Percentiles rank a stretch among this genome's conserved stretches.
These are phyloP conservation scores for Lasiurus borealis DNA, from an alignment of 2,113 vertebrate genomes.

Conservation along the genomic window DNA sequence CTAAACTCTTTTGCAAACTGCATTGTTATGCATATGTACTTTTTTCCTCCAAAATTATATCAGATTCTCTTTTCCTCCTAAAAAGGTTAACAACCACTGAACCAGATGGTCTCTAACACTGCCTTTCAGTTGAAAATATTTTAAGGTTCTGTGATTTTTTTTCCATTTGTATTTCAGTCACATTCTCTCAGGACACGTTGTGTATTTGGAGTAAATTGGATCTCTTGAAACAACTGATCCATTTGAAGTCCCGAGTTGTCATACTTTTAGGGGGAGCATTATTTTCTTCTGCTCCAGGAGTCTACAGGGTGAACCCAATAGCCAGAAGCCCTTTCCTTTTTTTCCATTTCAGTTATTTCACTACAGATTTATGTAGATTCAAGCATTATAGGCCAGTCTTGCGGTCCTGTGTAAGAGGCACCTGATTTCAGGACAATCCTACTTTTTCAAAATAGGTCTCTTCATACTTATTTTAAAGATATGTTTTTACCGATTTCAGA, in stretches of 20 bases:
- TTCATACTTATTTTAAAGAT: too few species aligned
- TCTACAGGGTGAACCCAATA: neutral
- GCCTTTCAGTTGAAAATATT: neutral
- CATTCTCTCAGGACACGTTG: neutral
- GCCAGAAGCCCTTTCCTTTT: neutral
- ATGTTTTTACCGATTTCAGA: too few species aligned
- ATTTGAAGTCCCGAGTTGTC: neutral
- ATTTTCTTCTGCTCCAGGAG: neutral
- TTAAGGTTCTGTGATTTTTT: conserved; percentile 45
- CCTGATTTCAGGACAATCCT: neutral
- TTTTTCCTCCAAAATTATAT: neutral
- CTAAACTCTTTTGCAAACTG: neutral
- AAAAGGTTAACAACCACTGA: conserved; percentile 15
- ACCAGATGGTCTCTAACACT: neutral
- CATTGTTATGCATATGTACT: neutral
- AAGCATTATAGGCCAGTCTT: neutral
- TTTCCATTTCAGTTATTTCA: neutral
- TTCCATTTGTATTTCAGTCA: conserved; percentile 30
- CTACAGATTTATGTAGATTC: accelerated
- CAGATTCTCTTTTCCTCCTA: neutral
- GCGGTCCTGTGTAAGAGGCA: neutral
- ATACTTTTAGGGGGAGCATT: neutral
- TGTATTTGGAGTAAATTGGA: neutral
- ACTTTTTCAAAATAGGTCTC: neutral
- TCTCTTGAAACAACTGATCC: neutral